phyloP scores from a whole-genome alignment of 2,888 invertebrate species.

The Petrolisthes cinctipes region DNA sequence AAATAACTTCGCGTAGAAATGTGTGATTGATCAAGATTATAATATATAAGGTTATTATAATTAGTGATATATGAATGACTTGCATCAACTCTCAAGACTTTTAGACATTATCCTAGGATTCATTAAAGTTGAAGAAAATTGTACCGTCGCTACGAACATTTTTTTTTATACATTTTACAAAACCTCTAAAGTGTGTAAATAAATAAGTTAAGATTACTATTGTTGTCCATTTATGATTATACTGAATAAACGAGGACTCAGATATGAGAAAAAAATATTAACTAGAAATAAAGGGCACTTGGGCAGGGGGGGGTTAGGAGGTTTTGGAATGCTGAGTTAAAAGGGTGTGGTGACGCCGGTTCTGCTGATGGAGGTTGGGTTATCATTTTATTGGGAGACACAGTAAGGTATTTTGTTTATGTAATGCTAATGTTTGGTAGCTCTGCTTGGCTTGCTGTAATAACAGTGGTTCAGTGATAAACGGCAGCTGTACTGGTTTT shows the following conservation, averaged over 20 bases:
- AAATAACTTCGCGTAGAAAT: constrained; percentile 42
- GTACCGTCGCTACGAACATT: constrained; percentile 18
- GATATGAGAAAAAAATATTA: not conserved
- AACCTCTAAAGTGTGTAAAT: constrained; percentile 5
- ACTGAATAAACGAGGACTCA: constrained; percentile 2
- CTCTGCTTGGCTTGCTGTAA: no score
- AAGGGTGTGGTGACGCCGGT: not conserved
- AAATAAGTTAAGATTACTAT: constrained; percentile 6
- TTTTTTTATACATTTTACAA: constrained; percentile 4
- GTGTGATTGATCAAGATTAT: constrained; percentile 34
- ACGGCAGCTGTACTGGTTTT: no score
- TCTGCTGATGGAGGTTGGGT: not conserved
- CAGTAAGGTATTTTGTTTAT: no score
- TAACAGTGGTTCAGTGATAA: no score
- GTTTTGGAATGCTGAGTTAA: constrained; percentile 6
- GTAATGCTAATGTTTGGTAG: no score
- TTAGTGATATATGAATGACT: constrained; percentile 34
- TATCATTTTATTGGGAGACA: no score
- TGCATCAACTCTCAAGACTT: not conserved
- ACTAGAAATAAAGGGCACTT: constrained; percentile 10
- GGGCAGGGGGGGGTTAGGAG: not conserved
- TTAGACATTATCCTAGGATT: constrained; percentile 15
- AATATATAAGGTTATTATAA: constrained; percentile 30
- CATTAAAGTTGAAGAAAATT: constrained; percentile 13
- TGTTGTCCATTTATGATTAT: constrained; percentile 13